Conservation (phyloP, 2,888 invertebrate species). For the Petrolisthes cinctipes region DNA sequence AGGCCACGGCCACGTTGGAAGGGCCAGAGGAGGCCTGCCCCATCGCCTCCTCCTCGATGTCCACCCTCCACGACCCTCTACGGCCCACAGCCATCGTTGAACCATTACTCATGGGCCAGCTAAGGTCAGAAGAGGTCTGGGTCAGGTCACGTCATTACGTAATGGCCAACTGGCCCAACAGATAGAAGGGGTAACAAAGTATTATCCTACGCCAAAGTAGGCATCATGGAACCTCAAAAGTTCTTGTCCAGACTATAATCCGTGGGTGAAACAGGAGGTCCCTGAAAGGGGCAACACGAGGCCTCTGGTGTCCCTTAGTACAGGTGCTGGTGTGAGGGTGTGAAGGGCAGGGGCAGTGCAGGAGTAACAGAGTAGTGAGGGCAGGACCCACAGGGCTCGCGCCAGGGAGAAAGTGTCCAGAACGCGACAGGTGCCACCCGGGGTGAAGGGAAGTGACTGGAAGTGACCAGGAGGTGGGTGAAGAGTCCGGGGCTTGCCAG, state of each 20-base stretch:
- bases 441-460: neutral
- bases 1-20: constrained; percentile 48
- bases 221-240: neutral
- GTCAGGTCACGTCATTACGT: constrained; percentile 43
- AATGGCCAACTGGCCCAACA: neutral
- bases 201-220: neutral
- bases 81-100: constrained; percentile 56
- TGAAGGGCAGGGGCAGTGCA: neutral
- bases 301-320: no score
- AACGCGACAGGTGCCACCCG: neutral
- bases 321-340: neutral
- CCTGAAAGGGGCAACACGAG: neutral
- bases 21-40: constrained; percentile 18
- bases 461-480: neutral
- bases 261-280: neutral
- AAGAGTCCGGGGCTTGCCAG: neutral
- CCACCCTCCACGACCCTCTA: constrained; percentile 57
- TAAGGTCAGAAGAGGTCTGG: constrained; percentile 28
- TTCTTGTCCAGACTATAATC: no score
- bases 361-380: neutral
- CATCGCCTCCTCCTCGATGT: constrained; percentile 46
- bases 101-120: constrained; percentile 56
- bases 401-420: neutral
- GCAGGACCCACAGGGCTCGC: neutral
- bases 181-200: neutral